Evolutionary conservation across 2,797 vertebrate genomes (phyloP).

Genomic region (Myripristis murdjan): DNA sequence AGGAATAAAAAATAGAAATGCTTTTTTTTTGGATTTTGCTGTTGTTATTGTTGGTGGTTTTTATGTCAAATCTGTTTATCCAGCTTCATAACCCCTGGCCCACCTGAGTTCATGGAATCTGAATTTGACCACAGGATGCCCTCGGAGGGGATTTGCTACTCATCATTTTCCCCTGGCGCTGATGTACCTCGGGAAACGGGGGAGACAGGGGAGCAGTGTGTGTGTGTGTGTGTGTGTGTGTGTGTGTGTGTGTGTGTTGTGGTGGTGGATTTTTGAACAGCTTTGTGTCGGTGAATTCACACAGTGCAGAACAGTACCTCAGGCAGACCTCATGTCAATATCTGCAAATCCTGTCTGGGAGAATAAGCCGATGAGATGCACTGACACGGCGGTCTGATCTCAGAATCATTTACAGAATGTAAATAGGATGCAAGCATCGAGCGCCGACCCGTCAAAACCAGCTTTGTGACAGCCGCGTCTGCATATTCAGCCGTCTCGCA

Average conservation of each 20-base stretch:
- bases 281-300: conserved; percentile 29
- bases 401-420: conserved; percentile 32
- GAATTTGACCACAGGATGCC: conserved; percentile 35
- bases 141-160: conserved; percentile 19
- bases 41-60: neutral
- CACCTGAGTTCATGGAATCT: conserved; percentile 3
- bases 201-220: neutral
- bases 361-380: conserved; percentile 44
- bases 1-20: neutral
- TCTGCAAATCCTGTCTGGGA: conserved; percentile 46
- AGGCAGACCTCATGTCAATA: conserved; percentile 31
- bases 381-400: conserved; percentile 30
- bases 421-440: conserved; percentile 10
- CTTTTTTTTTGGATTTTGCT: neutral
- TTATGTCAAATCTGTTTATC: conserved; percentile 4
- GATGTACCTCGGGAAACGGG: neutral
- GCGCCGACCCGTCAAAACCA: neutral
- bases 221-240: neutral
- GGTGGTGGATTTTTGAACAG: neutral
- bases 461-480: conserved; percentile 5
- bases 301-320: conserved; percentile 17
- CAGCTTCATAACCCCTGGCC: neutral
- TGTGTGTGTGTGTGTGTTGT: too few relatives aligned
- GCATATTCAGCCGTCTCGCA: conserved; percentile 9
- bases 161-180: conserved; percentile 23